Conservation (phyloP, 1,140 invertebrate genomes). For the Melanaphis sacchari region DNA sequence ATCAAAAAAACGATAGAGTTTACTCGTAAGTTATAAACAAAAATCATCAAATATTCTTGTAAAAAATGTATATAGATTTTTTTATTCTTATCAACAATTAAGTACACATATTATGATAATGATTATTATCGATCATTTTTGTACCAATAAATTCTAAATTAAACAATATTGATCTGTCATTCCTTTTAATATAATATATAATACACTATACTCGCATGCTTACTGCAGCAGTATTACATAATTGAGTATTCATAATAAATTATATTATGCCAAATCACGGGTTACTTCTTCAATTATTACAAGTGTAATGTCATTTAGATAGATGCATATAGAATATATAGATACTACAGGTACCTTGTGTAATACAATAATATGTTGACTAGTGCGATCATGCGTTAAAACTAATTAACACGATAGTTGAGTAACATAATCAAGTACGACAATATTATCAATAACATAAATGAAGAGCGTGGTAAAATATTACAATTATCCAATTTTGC, state of each 20-base stretch:
- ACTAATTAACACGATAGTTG: background rate
- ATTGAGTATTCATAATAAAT: conserved; percentile 15
- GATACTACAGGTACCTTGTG: background rate
- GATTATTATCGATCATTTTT: background rate
- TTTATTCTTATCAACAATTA: background rate
- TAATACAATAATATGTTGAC: background rate
- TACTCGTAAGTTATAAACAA: background rate
- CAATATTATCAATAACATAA: background rate
- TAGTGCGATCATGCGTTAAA: background rate
- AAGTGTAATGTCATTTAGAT: background rate
- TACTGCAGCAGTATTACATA: background rate
- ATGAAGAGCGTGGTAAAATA: background rate
- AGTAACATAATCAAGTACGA: background rate
- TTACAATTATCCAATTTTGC: background rate
- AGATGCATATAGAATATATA: background rate
- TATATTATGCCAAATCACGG: background rate
- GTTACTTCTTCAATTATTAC: background rate
- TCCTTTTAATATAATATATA: background rate
- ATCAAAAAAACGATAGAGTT: background rate
- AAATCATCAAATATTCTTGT: background rate
- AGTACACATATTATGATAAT: background rate
- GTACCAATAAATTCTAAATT: background rate
- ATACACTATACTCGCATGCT: background rate
- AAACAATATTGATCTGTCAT: background rate
- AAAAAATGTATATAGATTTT: background rate